Evolutionary conservation across 2,888 invertebrate genomes (phyloP), one percentile per base, ranked within the genome.

Genomic region (Ormyrus pomaceus): DNA sequence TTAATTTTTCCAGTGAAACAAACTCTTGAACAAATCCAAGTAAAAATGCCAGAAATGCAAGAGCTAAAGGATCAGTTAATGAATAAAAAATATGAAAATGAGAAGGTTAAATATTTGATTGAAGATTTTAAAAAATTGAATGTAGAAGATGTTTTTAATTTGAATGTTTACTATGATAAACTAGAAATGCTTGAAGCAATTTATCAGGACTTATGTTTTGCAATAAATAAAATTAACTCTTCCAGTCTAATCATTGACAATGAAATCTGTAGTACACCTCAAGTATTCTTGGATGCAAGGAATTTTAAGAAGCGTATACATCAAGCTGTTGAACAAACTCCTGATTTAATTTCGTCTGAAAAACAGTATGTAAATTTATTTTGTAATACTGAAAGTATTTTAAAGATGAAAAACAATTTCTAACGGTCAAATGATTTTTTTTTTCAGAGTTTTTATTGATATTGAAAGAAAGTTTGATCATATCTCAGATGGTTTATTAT

Each of bases 401-500:
- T 66, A 4, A 59, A 34, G 34, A 4, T 34, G 34, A 34, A 34
- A 34, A 34, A 34, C 34, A 34, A 34, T 34, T 34, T 34, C 34
- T 34, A 34, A 34, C 4, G 34, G 3, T 34, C 13, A 45, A 68
- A 13, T 34, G 5, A 50, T 45, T 50, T 34, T 45, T 70, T 65
- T 53, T 82, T 75, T 7, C 53, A 83, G 82, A 56, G 13, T 82
- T 53, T 74, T 84, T 46, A 56, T 50, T 45, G 65, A 82, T 59
- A 76, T 73, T 45, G 83, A 82, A 56, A 74, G 53, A 58, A 82
- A 79, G 73, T 66, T 84, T 13, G 71, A 79, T 58, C 51, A 50
- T n/a, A 61, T 82, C 10, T 82, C 80, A 34, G 77, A 81, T 59
- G 81, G 78, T 13, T 69, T 84, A 64, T 53, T 84, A 58, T 64